Base-by-base conservation (phyloP, 2,888 invertebrate species). In the Ypsolopha scabrella region DNA sequence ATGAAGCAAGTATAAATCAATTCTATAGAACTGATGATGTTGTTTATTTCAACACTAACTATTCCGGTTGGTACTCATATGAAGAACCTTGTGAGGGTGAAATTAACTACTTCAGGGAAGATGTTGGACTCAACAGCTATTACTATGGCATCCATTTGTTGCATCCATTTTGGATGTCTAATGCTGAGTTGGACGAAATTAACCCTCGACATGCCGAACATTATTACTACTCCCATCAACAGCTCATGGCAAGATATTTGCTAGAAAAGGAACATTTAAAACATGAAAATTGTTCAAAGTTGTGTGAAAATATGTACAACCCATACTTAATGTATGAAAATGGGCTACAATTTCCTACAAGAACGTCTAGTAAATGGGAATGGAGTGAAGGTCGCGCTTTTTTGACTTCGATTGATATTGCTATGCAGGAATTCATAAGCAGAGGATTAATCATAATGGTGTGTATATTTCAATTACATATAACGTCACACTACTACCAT, bases 71-170 rank as follows among this genome's bases (percentile, higher is more conserved):
- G 88, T 88, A 89, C 62, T 54, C 86, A 70, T 64, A 72, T 59
- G 60, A 78, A 70, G 70, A 74, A 51, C 74, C 70, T 53, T 79
- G 81, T 50, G 88, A 89, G 57, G 80, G 86, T 57, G 76, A 82
- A 52, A 62, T 91, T 9, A 88, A 89, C 53, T 91, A 91, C 61
- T 91, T 90, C 62, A 88, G 87, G 56, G 91, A 91, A 77, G 91
- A 91, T 57, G 75, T 90, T 52, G 88, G 87, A 33, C 64, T 91
- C 9, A 91, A 90, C 63, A 74, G 83, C 46, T 90, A 86, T 65
- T 90, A 90, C 67, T 88, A 86, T 57, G 88, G 86, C 56, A 70
- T 88, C 57, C 87, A 90, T 58, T 64, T 88, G 43, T 69, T 88
- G 54, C 86, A 80, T 60, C 90, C 91, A 1, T 90, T 86, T 68